Conservation (phyloP, 2,888 invertebrate genomes). For the Rhagonycha lutea region DNA sequence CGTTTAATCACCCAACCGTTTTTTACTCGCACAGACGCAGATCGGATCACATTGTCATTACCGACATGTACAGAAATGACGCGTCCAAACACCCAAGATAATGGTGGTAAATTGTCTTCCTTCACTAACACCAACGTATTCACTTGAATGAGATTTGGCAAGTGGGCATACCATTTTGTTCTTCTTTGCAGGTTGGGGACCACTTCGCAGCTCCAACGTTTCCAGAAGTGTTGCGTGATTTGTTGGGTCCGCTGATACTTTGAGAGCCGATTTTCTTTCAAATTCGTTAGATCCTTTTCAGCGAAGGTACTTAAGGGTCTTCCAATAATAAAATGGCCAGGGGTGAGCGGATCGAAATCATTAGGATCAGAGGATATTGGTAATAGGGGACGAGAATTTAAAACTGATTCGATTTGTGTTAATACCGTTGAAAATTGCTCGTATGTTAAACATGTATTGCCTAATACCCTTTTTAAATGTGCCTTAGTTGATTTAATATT, state of each 20-base stretch:
- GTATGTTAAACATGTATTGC: conserved; percentile 30
- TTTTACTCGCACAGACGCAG: background rate
- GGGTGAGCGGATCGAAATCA: conserved; percentile 26
- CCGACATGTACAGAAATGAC: background rate
- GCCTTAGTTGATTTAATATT: conserved; percentile 39
- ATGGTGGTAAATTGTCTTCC: background rate
- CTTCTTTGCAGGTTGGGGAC: conserved; percentile 15
- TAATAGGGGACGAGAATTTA: conserved; percentile 40
- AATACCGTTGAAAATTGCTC: conserved; percentile 40
- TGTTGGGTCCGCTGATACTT: conserved; percentile 32
- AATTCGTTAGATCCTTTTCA: conserved; percentile 21
- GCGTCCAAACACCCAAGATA: background rate
- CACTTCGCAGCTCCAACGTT: conserved; percentile 17
- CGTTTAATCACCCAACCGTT: background rate
- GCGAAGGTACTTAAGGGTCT: conserved; percentile 27
- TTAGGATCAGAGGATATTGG: conserved; percentile 34
- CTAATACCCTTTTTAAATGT: conserved; percentile 34
- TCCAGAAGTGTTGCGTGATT: conserved; percentile 29
- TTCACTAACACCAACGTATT: background rate
- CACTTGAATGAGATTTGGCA: background rate
- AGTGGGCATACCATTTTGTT: conserved; percentile 9
- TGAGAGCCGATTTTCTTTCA: conserved; percentile 14
- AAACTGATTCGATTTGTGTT: conserved; percentile 38
- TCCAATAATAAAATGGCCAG: conserved; percentile 36
- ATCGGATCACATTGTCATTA: background rate